These are phyloP conservation scores for Danio aesculapii DNA, from an alignment of 2,797 vertebrate genomes.

Conservation along the genomic window DNA sequence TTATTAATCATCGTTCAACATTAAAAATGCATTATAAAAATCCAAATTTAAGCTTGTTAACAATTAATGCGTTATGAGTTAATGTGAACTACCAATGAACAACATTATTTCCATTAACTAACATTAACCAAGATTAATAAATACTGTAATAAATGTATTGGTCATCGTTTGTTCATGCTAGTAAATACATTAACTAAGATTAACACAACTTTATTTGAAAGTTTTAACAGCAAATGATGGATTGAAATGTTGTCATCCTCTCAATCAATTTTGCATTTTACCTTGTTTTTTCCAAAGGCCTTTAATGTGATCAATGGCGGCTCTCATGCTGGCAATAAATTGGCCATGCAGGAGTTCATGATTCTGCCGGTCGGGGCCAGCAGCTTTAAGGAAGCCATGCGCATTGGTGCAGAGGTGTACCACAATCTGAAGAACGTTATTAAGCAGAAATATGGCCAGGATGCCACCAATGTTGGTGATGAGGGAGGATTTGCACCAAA, in stretches of 20 bases:
- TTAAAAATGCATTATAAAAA: no score
- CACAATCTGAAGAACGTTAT: slow-evolving; percentile 98
- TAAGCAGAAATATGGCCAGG: slow-evolving; percentile 95
- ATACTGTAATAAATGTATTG: no score
- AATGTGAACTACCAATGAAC: no score
- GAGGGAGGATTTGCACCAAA: slow-evolving; percentile 97
- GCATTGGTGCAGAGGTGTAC: slow-evolving; percentile 94
- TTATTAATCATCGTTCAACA: no score
- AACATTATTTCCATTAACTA: no score
- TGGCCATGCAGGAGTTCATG: slow-evolving; percentile 99
- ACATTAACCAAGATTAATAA: no score
- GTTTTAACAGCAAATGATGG: not conserved
- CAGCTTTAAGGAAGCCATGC: slow-evolving; percentile 93
- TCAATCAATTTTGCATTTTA: not conserved
- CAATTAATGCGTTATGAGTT: no score
- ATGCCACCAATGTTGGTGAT: slow-evolving; percentile 95
- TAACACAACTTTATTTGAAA: no score
- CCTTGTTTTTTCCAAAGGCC: slow-evolving; percentile 75
- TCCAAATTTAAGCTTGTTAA: no score
- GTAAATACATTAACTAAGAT: no score
- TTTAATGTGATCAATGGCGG: slow-evolving; percentile 98
- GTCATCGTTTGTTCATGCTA: no score
- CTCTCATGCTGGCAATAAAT: slow-evolving; percentile 95
- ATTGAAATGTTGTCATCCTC: not conserved
- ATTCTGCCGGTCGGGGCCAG: slow-evolving; percentile 91